Evolutionary conservation across 2,113 vertebrate genomes (phyloP).

Genomic region (Actenoides lindsayi): DNA sequence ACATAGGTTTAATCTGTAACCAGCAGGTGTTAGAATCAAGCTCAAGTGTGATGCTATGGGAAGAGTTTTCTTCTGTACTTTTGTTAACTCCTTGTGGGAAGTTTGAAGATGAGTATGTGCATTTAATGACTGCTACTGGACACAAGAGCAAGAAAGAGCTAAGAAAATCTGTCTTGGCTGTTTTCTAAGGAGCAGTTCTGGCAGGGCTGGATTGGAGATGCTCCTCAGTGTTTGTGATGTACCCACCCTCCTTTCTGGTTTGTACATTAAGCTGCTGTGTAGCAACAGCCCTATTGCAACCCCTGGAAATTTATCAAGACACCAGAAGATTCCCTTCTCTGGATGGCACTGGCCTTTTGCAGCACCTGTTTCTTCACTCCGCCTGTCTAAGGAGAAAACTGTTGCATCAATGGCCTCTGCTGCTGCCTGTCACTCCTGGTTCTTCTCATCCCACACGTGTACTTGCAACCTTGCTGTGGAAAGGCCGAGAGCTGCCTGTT

Average conservation of each 20-base stretch:
- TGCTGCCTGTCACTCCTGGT: background rate
- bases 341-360: background rate
- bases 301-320: background rate
- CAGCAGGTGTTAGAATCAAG: background rate
- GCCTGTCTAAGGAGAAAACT: background rate
- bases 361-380: background rate
- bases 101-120: background rate
- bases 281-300: background rate
- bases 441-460: accelerated
- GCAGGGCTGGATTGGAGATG: background rate
- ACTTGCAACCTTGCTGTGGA: background rate
- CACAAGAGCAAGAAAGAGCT: background rate
- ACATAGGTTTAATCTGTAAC: background rate
- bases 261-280: background rate
- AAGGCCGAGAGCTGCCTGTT: background rate
- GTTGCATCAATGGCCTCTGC: accelerated
- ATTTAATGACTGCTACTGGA: background rate
- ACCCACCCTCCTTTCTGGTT: background rate
- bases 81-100: background rate
- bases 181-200: background rate
- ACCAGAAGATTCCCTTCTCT: background rate
- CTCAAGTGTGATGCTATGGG: background rate
- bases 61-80: background rate
- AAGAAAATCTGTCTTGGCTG: background rate
- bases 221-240: background rate